Percentiles rank a stretch among this genome's conserved stretches.
Conservation (phyloP, 2,888 invertebrate species). For the Andrena bucephala region DNA sequence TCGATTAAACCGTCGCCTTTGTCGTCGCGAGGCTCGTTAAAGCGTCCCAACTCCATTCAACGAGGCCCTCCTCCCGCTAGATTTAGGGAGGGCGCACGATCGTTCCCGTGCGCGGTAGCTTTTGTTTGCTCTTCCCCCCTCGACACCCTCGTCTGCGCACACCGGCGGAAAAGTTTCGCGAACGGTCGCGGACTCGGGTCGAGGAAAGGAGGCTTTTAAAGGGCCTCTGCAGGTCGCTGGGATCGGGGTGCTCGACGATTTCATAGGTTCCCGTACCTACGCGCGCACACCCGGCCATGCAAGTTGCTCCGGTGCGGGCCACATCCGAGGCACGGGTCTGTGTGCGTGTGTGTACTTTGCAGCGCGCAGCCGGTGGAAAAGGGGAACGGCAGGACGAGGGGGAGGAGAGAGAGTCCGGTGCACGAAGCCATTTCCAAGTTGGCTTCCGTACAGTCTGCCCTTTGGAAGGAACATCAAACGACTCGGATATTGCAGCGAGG, state of each 20-base stretch:
- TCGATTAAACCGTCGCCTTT: conserved; percentile 48
- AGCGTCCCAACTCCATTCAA: conserved; percentile 32
- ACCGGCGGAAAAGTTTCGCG: conserved; percentile 54
- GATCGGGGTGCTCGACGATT: conserved; percentile 12
- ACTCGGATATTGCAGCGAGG: conserved; percentile 74
- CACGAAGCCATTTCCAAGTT: conserved; percentile 73
- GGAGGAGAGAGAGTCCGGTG: conserved; percentile 58
- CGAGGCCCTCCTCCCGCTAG: conserved; percentile 18
- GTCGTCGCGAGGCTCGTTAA: conserved; percentile 23
- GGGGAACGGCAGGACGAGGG: conserved; percentile 40
- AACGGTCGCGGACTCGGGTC: conserved; percentile 19
- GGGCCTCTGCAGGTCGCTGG: conserved; percentile 29
- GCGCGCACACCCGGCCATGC: neutral
- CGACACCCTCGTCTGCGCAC: neutral
- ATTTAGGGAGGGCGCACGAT: conserved; percentile 28
- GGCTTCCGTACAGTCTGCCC: conserved; percentile 69
- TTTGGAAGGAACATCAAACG: conserved; percentile 76
- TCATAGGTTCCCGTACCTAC: conserved; percentile 21
- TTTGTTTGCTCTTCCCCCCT: conserved; percentile 34
- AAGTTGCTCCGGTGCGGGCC: conserved; percentile 52
- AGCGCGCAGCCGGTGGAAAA: conserved; percentile 24
- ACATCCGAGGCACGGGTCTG: neutral
- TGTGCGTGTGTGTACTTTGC: conserved; percentile 34
- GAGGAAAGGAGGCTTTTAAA: conserved; percentile 47
- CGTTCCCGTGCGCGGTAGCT: conserved; percentile 33